Percentiles rank a stretch among this genome's conserved stretches.
Conservation (phyloP, 2,888 invertebrate genomes). For the Colletes collaris region DNA sequence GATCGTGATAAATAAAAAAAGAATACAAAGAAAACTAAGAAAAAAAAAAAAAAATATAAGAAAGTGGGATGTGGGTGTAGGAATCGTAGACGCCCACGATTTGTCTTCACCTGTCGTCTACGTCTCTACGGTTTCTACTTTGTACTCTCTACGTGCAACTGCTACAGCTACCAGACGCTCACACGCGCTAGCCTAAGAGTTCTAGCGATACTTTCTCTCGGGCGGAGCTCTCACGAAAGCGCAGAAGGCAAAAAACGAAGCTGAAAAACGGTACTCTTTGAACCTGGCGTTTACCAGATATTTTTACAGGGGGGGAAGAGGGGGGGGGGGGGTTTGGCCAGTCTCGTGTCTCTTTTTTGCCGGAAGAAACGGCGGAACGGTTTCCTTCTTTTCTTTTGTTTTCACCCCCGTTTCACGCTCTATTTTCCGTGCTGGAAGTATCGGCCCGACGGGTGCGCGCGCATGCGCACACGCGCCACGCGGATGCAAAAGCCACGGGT, state of each 20-base stretch:
- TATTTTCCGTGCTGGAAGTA: conserved; percentile 34
- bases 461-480: not conserved
- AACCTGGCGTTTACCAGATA: conserved; percentile 18
- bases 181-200: conserved; percentile 24
- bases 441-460: not conserved
- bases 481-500: conserved; percentile 6
- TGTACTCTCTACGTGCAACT: conserved; percentile 37
- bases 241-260: conserved; percentile 28
- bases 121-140: conserved; percentile 45
- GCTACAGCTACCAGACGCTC: conserved; percentile 35
- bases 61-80: not conserved
- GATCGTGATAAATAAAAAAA: not conserved
- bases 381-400: not conserved
- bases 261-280: conserved; percentile 2
- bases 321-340: not conserved
- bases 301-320: not conserved
- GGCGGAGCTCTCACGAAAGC: conserved; percentile 26
- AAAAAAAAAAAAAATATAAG: not conserved
- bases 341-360: conserved; percentile 7
- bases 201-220: conserved; percentile 10
- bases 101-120: conserved; percentile 54
- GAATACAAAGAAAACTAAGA: not conserved
- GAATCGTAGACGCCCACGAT: conserved; percentile 44
- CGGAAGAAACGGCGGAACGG: conserved; percentile 37
- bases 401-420: conserved; percentile 26